These are phyloP conservation scores for Eretmochelys imbricata DNA, from an alignment of 2,113 vertebrate species.

Conservation along the genomic window DNA sequence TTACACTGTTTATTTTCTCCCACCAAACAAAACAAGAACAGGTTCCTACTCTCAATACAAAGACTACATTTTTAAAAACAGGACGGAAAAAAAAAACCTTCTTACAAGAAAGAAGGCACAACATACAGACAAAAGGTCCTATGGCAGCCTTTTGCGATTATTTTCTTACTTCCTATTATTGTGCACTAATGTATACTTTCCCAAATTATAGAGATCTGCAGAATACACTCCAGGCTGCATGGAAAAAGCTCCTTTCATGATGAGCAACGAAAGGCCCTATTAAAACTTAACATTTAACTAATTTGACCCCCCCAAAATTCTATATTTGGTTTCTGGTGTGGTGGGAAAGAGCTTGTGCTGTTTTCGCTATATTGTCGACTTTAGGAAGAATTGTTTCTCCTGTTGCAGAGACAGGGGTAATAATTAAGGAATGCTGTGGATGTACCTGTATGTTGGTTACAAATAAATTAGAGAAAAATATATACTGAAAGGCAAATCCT, in stretches of 20 bases:
- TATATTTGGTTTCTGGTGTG: conserved; percentile 30
- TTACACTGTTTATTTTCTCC: conserved; percentile 8
- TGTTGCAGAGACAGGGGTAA: not conserved
- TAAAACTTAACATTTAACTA: conserved; percentile 32
- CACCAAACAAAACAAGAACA: not conserved
- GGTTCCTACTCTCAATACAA: not conserved
- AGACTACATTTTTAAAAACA: conserved; percentile 16
- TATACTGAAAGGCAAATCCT: not conserved
- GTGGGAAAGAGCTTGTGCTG: not conserved
- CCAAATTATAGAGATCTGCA: not conserved
- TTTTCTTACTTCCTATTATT: conserved; percentile 21
- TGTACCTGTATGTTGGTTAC: not conserved
- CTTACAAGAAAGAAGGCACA: conserved; percentile 2
- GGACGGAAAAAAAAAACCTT: not conserved
- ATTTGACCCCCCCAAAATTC: not conserved
- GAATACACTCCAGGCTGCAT: not conserved
- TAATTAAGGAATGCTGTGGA: not conserved
- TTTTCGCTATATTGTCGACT: conserved; percentile 12
- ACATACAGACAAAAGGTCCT: not conserved
- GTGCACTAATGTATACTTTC: conserved; percentile 8
- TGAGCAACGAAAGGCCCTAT: not conserved
- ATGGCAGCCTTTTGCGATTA: not conserved
- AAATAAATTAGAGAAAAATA: not conserved
- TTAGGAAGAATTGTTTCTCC: not conserved
- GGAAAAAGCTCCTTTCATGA: not conserved